Evolutionary conservation across 2,797 vertebrate species (phyloP).

Genomic region (Salmo trutta): DNA sequence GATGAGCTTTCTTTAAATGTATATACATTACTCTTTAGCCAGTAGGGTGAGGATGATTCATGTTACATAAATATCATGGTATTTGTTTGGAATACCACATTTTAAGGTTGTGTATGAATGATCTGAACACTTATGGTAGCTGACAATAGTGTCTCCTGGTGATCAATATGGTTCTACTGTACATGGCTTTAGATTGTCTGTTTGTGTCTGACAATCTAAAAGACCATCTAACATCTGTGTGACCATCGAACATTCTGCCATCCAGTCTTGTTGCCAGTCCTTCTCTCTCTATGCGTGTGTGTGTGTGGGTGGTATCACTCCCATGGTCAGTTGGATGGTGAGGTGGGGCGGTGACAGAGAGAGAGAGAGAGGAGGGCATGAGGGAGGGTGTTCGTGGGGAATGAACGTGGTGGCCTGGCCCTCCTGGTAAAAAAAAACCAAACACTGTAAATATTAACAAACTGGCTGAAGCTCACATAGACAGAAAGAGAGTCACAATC

Average conservation of each 20-base stretch:
- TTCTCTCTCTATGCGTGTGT: neutral
- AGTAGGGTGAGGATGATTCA: too few relatives aligned
- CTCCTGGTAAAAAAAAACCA: constrained; percentile 27
- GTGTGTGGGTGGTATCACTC: neutral
- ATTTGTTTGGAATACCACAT: neutral
- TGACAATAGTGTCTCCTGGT: neutral
- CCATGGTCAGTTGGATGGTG: neutral
- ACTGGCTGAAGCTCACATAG: constrained; percentile 31
- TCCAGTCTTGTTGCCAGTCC: neutral
- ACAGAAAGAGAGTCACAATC: constrained; percentile 37
- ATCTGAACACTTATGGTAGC: neutral
- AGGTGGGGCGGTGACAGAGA: neutral
- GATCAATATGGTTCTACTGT: neutral
- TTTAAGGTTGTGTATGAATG: neutral
- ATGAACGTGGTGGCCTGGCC: constrained; percentile 24
- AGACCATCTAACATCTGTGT: neutral
- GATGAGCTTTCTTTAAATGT: too few relatives aligned
- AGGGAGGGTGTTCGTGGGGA: constrained; percentile 22
- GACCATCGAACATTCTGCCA: neutral
- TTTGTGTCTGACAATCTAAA: neutral
- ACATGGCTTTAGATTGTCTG: neutral
- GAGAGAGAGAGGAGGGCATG: neutral
- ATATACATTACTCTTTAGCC: too few relatives aligned
- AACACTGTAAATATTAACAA: constrained; percentile 33
- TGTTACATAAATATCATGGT: neutral